These are phyloP conservation scores for Pogonus chalceus DNA, from an alignment of 1,140 invertebrate species.

Conservation along the genomic window DNA sequence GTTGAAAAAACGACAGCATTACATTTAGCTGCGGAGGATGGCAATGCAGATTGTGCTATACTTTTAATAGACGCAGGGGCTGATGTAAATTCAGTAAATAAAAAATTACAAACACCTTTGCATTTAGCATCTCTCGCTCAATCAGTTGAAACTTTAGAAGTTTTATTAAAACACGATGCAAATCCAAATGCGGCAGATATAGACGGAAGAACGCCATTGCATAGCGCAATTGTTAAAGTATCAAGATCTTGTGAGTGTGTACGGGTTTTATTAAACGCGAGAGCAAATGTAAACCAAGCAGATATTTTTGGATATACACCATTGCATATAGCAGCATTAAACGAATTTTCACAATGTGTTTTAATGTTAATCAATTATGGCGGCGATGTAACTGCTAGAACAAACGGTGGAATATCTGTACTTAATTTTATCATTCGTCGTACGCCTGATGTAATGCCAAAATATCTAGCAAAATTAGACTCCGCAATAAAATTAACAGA, in stretches of 20 bases:
- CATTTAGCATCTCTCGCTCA: slow-evolving; percentile 69
- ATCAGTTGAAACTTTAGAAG: slow-evolving; percentile 58
- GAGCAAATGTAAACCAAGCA: slow-evolving; percentile 65
- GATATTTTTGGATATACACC: slow-evolving; percentile 71
- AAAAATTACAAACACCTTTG: slow-evolving; percentile 62
- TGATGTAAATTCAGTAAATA: slow-evolving; percentile 52
- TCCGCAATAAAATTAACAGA: slow-evolving; percentile 65
- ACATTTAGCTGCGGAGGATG: slow-evolving; percentile 74
- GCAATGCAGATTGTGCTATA: slow-evolving; percentile 57
- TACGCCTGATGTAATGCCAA: slow-evolving; percentile 67
- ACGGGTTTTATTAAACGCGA: slow-evolving; percentile 49
- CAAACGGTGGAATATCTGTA: slow-evolving; percentile 68
- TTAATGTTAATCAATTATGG: slow-evolving; percentile 63
- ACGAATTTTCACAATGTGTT: slow-evolving; percentile 69
- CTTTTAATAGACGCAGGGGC: slow-evolving; percentile 64
- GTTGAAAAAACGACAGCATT: slow-evolving; percentile 57
- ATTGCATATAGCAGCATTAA: slow-evolving; percentile 72
- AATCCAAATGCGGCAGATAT: slow-evolving; percentile 51
- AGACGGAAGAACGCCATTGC: slow-evolving; percentile 65
- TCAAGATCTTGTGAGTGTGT: slow-evolving; percentile 61
- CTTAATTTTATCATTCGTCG: slow-evolving; percentile 69
- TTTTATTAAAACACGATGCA: slow-evolving; percentile 49
- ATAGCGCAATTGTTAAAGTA: slow-evolving; percentile 67
- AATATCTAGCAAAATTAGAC: slow-evolving; percentile 60
- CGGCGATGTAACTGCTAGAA: slow-evolving; percentile 69